Conservation (phyloP, 2,113 vertebrate genomes). For the Hirundichthys speculiger region DNA sequence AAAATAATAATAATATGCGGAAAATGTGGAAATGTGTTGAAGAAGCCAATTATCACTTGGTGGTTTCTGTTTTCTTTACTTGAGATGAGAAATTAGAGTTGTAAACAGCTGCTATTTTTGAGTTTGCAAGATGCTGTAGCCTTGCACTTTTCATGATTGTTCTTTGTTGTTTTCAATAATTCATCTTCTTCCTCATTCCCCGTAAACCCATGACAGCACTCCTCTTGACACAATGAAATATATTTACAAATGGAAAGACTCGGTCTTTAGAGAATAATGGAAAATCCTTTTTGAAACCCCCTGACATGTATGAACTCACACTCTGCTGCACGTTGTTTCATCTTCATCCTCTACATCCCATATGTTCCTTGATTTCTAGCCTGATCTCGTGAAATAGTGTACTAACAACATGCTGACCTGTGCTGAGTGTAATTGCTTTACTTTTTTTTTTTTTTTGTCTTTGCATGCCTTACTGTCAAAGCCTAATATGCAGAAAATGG, state of each 20-base stretch:
- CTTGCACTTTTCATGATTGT: constrained; percentile 18
- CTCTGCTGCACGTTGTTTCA: no score
- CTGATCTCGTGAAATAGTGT: neutral
- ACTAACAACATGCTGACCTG: neutral
- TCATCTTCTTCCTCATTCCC: constrained; percentile 36
- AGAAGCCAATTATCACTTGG: neutral
- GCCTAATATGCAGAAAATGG: no score
- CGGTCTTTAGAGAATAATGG: no score
- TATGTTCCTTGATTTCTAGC: neutral
- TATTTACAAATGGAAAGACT: constrained; percentile 6
- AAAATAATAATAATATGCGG: neutral
- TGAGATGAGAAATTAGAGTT: constrained; percentile 25
- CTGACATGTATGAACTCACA: no score
- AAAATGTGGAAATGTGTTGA: constrained; percentile 1
- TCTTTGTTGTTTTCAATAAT: constrained; percentile 50
- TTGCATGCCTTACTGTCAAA: no score
- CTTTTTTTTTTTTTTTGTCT: neutral
- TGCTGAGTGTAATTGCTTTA: neutral
- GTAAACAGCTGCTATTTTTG: constrained; percentile 27
- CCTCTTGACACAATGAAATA: constrained; percentile 27
- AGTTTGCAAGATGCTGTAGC: no score
- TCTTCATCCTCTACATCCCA: no score
- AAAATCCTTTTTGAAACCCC: no score
- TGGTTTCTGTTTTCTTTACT: no score
- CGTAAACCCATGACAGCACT: neutral